Evolutionary conservation across 1,140 invertebrate genomes (phyloP), one percentile per base, ranked within the genome.

Genomic region (Cryptotermes secundus): DNA sequence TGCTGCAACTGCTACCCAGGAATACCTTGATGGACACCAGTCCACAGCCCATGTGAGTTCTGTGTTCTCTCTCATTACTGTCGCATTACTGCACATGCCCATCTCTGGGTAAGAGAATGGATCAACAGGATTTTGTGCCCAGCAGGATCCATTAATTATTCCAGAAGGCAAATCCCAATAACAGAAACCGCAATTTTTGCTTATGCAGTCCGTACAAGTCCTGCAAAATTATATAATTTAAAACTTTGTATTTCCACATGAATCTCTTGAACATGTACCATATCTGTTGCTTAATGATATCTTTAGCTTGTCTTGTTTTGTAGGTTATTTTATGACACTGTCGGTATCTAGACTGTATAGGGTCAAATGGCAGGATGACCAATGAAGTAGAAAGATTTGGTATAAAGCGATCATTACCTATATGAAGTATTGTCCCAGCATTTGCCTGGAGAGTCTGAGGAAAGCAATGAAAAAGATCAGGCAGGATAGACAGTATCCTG

Each of bases 21-120:
- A 83, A 53, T 83, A 85, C 35, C 49, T 72, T 12, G 85, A 85
- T 22, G 85, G 85, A 38, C 85, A 85, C 85, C 85, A 85, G 34
- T 53, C 79, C 49, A 26, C 49, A 53, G 84, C 84, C 84, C 84
- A 84, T 24, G 59, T 72, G 3, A 72, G 34, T 35, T 34, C n/a
- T 9, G 42, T 3, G 26, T 34, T 59, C 16, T 26, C n/a, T 9
- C 53, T 31, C 24, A 31, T n/a, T 49, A n/a, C 34, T 59, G 83
- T n/a, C 26, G 6, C 38, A 72, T 84, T 81, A 35, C 45, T 59
- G 80, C 84, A 84, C 3, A 80, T 80, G n/a, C 84, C 84, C 12
- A 24, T 16, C 36, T n/a, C 35, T 0, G 84, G 72, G 65, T 81
- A 72, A 26, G n/a, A 31, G 1, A 10, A 24, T 9, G 34, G 14